A percentile compares a stretch with the other conserved stretches of the same genome.
phyloP scores from a whole-genome alignment of 2,113 vertebrate species.

The Daubentonia madagascariensis region DNA sequence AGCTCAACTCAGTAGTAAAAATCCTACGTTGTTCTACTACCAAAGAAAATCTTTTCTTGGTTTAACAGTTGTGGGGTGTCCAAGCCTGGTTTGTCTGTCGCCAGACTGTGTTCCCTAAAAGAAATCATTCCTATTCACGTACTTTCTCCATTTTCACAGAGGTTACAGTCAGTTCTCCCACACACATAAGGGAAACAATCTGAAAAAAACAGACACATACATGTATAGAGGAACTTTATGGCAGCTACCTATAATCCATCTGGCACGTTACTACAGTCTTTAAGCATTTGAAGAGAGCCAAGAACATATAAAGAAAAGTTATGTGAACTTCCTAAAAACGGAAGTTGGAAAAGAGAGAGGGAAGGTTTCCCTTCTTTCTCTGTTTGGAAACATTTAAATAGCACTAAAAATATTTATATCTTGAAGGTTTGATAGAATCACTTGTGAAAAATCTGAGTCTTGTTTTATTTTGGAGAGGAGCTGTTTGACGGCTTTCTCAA shows the following conservation, averaged over 20 bases:
- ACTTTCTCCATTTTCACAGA: neutral
- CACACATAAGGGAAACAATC: neutral
- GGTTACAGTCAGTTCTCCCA: neutral
- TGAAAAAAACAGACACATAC: neutral
- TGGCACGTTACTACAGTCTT: neutral
- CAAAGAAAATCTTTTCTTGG: neutral
- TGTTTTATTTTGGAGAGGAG: constrained; percentile 57
- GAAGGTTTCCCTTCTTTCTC: neutral
- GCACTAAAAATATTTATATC: constrained; percentile 66
- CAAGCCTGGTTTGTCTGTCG: neutral
- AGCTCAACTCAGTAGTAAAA: neutral
- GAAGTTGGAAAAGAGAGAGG: neutral
- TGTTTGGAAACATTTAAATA: constrained; percentile 69
- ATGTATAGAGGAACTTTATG: neutral
- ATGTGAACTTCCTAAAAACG: neutral
- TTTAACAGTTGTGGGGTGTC: neutral
- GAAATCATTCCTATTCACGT: neutral
- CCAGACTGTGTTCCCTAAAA: accelerated
- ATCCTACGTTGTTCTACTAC: neutral
- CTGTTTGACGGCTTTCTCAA: constrained; percentile 68
- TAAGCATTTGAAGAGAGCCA: neutral
- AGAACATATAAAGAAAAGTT: neutral
- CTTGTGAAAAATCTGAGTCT: constrained; percentile 56
- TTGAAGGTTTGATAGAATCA: constrained; percentile 54
- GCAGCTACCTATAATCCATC: neutral